Evolutionary conservation across 2,797 vertebrate species (phyloP).

Genomic region (Phyllotis vaccarum): DNA sequence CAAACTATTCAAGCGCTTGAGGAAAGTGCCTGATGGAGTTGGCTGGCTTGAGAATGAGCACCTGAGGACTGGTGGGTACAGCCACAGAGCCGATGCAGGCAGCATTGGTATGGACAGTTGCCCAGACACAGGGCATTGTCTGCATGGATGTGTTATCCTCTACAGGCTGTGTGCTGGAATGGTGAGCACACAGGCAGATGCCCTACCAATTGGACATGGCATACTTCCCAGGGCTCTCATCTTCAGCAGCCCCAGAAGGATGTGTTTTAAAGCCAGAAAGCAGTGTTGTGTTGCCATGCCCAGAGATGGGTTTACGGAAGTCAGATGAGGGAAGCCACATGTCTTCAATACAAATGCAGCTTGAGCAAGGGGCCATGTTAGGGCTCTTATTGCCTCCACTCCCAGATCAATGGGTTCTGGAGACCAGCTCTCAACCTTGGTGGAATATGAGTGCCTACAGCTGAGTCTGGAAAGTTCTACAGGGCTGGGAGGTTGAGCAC

Average conservation of each 20-base stretch:
- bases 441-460: not conserved
- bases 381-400: not conserved
- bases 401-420: not conserved
- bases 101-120: no score
- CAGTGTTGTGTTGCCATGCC: not conserved
- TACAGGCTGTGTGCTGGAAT: not conserved
- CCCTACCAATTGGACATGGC: not conserved
- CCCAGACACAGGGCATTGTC: no score
- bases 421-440: not conserved
- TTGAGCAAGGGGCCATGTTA: not conserved
- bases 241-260: not conserved
- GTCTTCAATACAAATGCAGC: not conserved
- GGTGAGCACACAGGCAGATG: not conserved
- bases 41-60: not conserved
- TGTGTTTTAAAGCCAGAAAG: not conserved
- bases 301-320: conserved; percentile 3
- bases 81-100: not conserved
- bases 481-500: not conserved
- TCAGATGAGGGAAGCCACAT: not conserved
- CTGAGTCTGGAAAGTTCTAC: conserved; percentile 16
- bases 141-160: not conserved
- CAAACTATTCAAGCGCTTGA: not conserved
- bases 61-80: accelerated
- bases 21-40: not conserved
- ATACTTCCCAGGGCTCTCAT: not conserved